A percentile compares a stretch with the other conserved stretches of the same genome.
phyloP scores from a whole-genome alignment of 1,140 invertebrate species.

The Drosophila biarmipes region DNA sequence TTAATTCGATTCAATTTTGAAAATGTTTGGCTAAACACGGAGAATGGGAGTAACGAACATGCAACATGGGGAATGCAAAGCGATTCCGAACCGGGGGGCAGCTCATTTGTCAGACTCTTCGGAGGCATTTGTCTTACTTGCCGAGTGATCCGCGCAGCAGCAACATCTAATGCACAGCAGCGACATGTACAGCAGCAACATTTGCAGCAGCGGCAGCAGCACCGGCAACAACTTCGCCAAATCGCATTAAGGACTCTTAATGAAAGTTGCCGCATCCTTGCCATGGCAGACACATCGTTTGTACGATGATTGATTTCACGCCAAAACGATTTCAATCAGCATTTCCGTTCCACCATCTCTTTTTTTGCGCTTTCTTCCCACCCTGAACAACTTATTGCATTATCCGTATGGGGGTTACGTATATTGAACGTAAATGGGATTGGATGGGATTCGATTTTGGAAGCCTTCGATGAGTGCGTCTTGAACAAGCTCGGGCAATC shows the following conservation, averaged over 20 bases:
- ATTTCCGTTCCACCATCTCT: conserved; percentile 71
- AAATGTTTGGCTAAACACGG: conserved; percentile 59
- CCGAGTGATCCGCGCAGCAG: conserved; percentile 36
- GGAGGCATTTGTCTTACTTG: conserved; percentile 71
- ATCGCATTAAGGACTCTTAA: conserved; percentile 84
- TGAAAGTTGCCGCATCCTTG: conserved; percentile 79
- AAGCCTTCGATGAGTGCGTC: conserved; percentile 23
- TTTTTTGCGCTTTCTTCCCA: conserved; percentile 28
- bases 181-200: conserved; percentile 56
- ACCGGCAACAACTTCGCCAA: conserved; percentile 69
- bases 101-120: conserved; percentile 56
- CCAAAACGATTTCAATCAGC: conserved; percentile 83
- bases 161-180: conserved; percentile 15
- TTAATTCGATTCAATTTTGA: conserved; percentile 81
- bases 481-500: conserved; percentile 31
- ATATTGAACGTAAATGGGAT: conserved; percentile 15
- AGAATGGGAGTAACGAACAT: conserved; percentile 45
- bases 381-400: conserved; percentile 59
- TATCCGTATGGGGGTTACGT: conserved; percentile 39
- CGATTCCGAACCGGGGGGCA: conserved; percentile 33
- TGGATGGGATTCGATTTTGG: conserved; percentile 16
- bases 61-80: conserved; percentile 68
- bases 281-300: conserved; percentile 64
- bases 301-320: conserved; percentile 84
- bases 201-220: conserved; percentile 8